Evolutionary conservation across 2,113 vertebrate species (phyloP), one percentile per base, ranked within the genome.

Genomic region (Myrmecophaga tridactyla): DNA sequence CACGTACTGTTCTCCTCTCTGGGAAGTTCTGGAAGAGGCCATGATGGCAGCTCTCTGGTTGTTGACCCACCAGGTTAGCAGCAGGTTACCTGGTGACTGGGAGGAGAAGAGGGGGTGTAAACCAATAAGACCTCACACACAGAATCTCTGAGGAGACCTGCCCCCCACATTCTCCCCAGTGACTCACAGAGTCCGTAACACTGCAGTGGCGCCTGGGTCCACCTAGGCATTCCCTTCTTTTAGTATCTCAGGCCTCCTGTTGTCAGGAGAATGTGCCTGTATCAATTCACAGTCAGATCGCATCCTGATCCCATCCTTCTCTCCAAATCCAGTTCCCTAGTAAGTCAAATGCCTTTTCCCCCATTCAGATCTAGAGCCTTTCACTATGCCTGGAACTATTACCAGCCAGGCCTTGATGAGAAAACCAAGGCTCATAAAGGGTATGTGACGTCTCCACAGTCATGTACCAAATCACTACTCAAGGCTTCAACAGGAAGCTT

Each of bases 391-490:
- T 94, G 31, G 7, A 90, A 81, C 23, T 27, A 36, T 53, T 53
- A 72, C 23, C 27, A 60, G 12, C 29, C 83, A 36, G 43, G 39
- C n/a, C 17, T 7, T 7, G 8, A 56, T 1, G 21, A 72, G 75
- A 60, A 94, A 95, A 92, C 46, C 21, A 31, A 96, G 67, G 41
- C 96, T 96, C 2, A 75, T 56, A 90, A 78, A 96, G 80, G 73
- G 34, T 34, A 90, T 51, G 0, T 29, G 20, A 73, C 15, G 67
- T 85, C 84, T 76, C 12, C 6, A 1, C 25, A 21, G 34, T 80
- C 21, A 94, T 94, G 53, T 39, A 69, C 36, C 20, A 65, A 65
- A 25, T 58, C 20, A 48, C 1, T 25, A 31, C 41, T 39, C 29
- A 58, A 14, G n/a, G 7, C 17, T 69, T 67, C 51, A 58, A 8